Evolutionary conservation across 2,113 vertebrate genomes (phyloP).

Genomic region (Boleophthalmus pectinirostris): DNA sequence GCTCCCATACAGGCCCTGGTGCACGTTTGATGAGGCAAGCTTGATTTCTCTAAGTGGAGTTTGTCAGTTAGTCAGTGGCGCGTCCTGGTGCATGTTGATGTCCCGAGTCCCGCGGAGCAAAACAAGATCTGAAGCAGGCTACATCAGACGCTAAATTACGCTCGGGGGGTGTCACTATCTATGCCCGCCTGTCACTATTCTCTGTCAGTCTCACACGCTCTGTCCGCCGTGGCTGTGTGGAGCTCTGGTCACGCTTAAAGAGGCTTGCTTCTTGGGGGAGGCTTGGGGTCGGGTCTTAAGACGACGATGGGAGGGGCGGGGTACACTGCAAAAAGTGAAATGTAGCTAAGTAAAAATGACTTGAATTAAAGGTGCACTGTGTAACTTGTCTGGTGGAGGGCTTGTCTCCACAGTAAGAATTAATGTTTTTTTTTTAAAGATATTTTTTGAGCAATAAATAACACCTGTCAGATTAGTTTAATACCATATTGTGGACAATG

Average conservation of each 20-base stretch:
- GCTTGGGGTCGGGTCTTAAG: constrained; percentile 49
- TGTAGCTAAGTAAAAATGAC: no score
- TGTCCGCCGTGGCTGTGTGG: constrained; percentile 54
- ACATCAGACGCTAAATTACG: constrained; percentile 45
- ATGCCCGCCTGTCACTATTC: constrained; percentile 58
- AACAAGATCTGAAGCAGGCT: constrained; percentile 52
- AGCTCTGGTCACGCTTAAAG: constrained; percentile 72
- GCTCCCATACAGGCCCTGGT: constrained; percentile 47
- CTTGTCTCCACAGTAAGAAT: no score
- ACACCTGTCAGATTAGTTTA: no score
- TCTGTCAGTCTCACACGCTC: constrained; percentile 49
- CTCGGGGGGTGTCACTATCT: constrained; percentile 39
- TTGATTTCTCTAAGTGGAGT: constrained; percentile 73
- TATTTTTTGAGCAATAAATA: no score
- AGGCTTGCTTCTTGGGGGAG: constrained; percentile 63
- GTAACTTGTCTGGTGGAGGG: no score
- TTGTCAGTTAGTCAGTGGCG: constrained; percentile 67
- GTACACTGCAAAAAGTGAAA: no score
- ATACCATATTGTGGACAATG: no score
- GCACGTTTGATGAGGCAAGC: constrained; percentile 63
- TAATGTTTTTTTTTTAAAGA: no score
- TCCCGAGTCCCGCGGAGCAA: constrained; percentile 43
- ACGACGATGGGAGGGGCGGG: constrained; percentile 23
- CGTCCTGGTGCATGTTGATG: constrained; percentile 60
- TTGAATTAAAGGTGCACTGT: no score